phyloP scores from a whole-genome alignment of 2,113 vertebrate species.

The Tautogolabrus adspersus region DNA sequence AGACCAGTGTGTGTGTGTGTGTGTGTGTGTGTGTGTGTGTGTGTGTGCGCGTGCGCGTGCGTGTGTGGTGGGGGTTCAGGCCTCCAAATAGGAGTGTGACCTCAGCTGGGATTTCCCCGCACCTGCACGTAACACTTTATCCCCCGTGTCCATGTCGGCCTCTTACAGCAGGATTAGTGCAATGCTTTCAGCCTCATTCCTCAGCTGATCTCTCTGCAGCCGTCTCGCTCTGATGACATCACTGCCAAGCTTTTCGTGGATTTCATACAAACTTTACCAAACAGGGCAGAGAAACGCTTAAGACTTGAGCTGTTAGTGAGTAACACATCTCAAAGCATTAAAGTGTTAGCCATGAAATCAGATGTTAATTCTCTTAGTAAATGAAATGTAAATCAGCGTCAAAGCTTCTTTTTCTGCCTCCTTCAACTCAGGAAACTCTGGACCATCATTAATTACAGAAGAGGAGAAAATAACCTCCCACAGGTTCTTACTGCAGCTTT shows the following conservation, averaged over 20 bases:
- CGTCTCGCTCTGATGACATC: slow-evolving; percentile 56
- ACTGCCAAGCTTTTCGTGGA: not conserved
- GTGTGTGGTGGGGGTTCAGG: not conserved
- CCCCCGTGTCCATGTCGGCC: slow-evolving; percentile 40
- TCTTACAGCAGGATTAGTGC: slow-evolving; percentile 59
- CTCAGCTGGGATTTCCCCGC: slow-evolving; percentile 68
- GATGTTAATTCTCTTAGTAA: too few relatives aligned
- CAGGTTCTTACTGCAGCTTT: too few relatives aligned
- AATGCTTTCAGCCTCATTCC: slow-evolving; percentile 22
- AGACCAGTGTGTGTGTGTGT: too few relatives aligned
- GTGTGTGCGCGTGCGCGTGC: not conserved
- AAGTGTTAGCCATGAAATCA: too few relatives aligned
- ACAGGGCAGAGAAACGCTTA: slow-evolving; percentile 30
- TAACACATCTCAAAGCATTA: too few relatives aligned
- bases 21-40: not conserved
- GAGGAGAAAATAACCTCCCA: too few relatives aligned
- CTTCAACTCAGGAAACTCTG: too few relatives aligned
- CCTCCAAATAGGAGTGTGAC: slow-evolving; percentile 61
- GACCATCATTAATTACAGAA: too few relatives aligned
- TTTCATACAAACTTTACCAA: not conserved
- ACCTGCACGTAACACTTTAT: slow-evolving; percentile 19
- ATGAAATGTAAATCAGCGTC: too few relatives aligned
- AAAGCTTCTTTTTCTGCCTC: too few relatives aligned
- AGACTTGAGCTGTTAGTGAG: not conserved
- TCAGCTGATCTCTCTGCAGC: slow-evolving; percentile 43